Conservation (phyloP, 2,113 vertebrate species). For the Ovis aries region DNA sequence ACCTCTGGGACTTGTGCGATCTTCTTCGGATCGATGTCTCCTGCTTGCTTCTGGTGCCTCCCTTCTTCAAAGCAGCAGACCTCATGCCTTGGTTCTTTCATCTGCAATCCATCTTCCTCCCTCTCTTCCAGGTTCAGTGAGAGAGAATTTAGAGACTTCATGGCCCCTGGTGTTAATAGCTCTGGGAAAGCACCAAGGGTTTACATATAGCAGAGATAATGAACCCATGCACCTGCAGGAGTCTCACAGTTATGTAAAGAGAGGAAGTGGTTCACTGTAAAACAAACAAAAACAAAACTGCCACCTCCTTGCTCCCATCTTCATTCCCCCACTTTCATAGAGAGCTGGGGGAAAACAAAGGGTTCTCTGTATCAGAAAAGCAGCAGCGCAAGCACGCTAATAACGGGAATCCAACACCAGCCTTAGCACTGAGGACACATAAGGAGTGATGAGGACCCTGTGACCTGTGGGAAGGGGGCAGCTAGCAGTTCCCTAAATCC, state of each 20-base stretch:
- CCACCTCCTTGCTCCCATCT: not conserved
- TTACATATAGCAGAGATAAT: not conserved
- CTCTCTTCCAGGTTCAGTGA: not conserved
- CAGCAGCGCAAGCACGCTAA: not conserved
- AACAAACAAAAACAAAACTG: not conserved
- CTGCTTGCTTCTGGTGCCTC: not conserved
- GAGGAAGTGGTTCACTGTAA: not conserved
- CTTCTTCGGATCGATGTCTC: not conserved
- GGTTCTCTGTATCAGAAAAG: not conserved
- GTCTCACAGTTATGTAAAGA: not conserved
- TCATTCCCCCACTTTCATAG: not conserved
- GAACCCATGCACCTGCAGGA: not conserved
- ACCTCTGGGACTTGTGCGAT: not conserved
- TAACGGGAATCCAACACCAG: not conserved
- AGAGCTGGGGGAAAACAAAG: not conserved
- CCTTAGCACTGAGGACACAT: not conserved
- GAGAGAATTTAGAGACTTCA: not conserved
- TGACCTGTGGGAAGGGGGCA: not conserved
- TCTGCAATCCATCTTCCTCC: not conserved
- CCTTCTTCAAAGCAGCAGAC: not conserved
- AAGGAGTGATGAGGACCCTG: not conserved
- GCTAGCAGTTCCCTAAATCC: not conserved
- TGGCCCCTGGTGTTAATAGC: not conserved
- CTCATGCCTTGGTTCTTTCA: not conserved
- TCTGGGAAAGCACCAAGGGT: not conserved